A percentile compares a stretch with the other conserved stretches of the same genome.
Evolutionary conservation across 2,888 invertebrate species (phyloP).

Genomic region (Galerucella pusilla): DNA sequence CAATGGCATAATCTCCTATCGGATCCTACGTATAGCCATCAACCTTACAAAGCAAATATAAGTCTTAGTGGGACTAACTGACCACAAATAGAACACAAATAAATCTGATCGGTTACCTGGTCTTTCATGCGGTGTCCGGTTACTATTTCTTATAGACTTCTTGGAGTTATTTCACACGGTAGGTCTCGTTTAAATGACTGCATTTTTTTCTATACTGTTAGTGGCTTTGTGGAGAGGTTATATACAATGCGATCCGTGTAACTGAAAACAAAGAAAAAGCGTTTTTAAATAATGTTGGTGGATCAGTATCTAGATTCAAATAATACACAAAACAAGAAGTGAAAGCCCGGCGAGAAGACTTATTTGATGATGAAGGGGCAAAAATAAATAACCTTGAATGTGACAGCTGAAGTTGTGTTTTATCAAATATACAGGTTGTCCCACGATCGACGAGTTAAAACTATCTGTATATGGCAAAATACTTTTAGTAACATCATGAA

Average conservation of each 20-base stretch:
- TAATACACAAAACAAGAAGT: no score
- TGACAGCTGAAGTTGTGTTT: no score
- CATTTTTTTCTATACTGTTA: conserved; percentile 3
- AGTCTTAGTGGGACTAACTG: conserved; percentile 13
- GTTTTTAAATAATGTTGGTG: no score
- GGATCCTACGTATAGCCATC: neutral
- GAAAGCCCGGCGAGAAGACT: no score
- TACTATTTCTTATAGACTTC: conserved; percentile 9
- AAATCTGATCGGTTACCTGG: conserved; percentile 11
- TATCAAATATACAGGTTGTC: no score
- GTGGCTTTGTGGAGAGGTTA: neutral
- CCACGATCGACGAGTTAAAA: no score
- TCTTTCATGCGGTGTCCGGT: conserved; percentile 13
- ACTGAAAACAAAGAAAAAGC: no score
- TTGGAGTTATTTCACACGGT: conserved; percentile 12
- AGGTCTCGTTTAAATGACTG: conserved; percentile 11
- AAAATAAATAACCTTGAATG: no score
- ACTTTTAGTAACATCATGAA: no score
- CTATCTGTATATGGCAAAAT: no score
- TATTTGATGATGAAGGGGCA: no score
- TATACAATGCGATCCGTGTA: neutral
- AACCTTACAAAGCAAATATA: conserved; percentile 20
- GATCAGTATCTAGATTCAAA: no score
- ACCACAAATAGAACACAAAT: conserved; percentile 22
- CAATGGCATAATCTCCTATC: conserved; percentile 6